A percentile compares a stretch with the other conserved stretches of the same genome.
Conservation (phyloP, 1,140 invertebrate species). For the Tetramorium alpestre region DNA sequence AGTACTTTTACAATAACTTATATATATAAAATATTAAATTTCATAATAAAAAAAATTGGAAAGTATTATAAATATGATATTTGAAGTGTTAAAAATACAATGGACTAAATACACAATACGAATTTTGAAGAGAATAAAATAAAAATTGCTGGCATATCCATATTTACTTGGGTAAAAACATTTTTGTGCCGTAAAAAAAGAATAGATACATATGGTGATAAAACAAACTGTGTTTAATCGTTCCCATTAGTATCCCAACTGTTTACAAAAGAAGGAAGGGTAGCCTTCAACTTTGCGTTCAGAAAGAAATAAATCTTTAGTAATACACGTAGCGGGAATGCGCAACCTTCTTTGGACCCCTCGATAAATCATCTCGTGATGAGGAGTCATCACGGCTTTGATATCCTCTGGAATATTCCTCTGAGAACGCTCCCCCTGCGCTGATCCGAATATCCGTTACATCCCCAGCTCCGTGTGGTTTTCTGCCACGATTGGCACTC, state of each 20-base stretch:
- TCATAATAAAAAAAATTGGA: not conserved
- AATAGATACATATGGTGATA: not conserved
- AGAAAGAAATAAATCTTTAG: not conserved
- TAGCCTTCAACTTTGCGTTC: not conserved
- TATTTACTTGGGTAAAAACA: not conserved
- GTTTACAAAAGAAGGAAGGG: not conserved
- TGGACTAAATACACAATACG: not conserved
- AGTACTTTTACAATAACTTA: not conserved
- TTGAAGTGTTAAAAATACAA: not conserved
- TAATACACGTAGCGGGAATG: not conserved
- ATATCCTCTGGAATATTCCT: conserved; percentile 7
- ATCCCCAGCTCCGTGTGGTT: not conserved
- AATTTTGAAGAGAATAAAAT: not conserved
- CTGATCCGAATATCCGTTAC: conserved; percentile 22
- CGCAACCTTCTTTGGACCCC: not conserved
- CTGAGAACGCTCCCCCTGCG: not conserved
- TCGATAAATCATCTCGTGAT: not conserved
- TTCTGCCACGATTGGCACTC: conserved; percentile 30
- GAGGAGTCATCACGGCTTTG: not conserved
- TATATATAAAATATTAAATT: not conserved
- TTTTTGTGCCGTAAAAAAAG: not conserved
- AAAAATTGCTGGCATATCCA: not conserved
- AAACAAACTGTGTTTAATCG: not conserved
- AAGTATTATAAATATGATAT: not conserved
- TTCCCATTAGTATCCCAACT: not conserved